Percentiles rank a stretch among this genome's conserved stretches.
These are phyloP conservation scores for Sylvicapra grimmia DNA, from an alignment of 2,113 vertebrate species.

Conservation along the genomic window DNA sequence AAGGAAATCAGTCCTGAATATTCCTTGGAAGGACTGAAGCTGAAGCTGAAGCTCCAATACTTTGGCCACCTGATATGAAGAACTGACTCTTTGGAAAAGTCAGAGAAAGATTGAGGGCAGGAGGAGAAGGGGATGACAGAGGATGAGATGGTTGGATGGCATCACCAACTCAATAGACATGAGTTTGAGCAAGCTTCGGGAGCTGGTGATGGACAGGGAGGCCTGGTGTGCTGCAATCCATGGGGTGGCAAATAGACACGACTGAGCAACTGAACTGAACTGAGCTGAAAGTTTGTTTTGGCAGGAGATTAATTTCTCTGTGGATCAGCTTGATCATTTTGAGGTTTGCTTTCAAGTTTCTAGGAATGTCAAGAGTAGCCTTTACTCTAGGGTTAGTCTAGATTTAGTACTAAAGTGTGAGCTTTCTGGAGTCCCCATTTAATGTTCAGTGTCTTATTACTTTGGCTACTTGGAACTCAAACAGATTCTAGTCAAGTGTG, in stretches of 20 bases:
- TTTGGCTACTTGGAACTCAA: neutral
- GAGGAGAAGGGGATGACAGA: neutral
- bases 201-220: neutral
- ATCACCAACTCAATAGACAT: neutral
- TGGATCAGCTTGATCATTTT: neutral
- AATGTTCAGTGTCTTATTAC: neutral
- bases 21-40: neutral
- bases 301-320: neutral
- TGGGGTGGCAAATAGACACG: fast-evolving
- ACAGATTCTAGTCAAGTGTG: neutral
- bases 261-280: neutral
- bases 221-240: neutral
- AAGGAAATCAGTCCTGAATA: neutral
- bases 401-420: neutral
- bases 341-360: neutral
- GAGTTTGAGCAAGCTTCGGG: neutral
- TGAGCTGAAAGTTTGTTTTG: neutral
- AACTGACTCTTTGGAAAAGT: neutral
- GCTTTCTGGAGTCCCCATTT: neutral
- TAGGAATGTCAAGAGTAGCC: neutral
- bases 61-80: neutral
- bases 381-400: neutral
- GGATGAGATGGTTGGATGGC: neutral
- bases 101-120: neutral
- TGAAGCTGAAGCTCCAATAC: neutral